These are phyloP conservation scores for Musca vetustissima DNA, from an alignment of 1,140 invertebrate species.

Conservation along the genomic window DNA sequence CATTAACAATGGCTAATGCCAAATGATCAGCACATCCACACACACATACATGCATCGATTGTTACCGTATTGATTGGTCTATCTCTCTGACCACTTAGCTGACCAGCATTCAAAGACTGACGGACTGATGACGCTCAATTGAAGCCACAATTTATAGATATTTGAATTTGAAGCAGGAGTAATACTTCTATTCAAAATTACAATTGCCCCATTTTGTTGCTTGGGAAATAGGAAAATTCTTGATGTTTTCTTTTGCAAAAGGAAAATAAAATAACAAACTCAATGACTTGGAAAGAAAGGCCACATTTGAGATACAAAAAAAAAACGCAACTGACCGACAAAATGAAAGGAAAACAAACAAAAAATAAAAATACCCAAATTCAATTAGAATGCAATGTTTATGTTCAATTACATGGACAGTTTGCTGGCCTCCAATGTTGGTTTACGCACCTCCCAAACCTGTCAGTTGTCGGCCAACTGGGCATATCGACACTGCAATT, in stretches of 20 bases:
- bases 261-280: not conserved
- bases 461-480: too few relatives aligned
- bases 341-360: not conserved
- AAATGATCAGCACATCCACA: too few relatives aligned
- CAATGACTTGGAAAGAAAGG: not conserved
- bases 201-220: too few relatives aligned
- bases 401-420: constrained; percentile 30
- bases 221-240: too few relatives aligned
- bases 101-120: not conserved
- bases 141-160: constrained; percentile 21
- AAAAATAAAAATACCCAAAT: constrained; percentile 11
- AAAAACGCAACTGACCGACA: not conserved
- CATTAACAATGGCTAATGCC: too few relatives aligned
- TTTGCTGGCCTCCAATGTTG: not conserved
- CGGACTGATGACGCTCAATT: constrained; percentile 17
- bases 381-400: constrained; percentile 32
- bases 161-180: not conserved
- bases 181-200: too few relatives aligned
- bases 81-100: not conserved
- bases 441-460: too few relatives aligned
- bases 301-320: not conserved
- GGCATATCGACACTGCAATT: too few relatives aligned
- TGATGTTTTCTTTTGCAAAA: not conserved
- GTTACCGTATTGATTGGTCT: not conserved
- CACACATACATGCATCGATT: too few relatives aligned